Evolutionary conservation across 1,140 invertebrate genomes (phyloP).

Genomic region (Apis cerana): DNA sequence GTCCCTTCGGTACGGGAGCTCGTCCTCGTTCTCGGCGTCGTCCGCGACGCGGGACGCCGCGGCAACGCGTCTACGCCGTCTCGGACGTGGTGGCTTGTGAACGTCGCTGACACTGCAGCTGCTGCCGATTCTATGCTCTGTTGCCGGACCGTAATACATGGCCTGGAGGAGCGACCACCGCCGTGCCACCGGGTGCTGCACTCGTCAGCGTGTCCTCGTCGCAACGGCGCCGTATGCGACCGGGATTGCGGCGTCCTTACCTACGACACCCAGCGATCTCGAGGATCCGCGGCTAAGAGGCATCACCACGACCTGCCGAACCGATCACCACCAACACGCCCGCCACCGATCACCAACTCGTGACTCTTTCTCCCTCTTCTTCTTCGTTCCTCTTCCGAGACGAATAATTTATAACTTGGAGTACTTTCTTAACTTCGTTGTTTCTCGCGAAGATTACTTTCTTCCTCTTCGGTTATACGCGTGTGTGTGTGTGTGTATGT

Average conservation of each 20-base stretch:
- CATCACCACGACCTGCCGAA: constrained; percentile 60
- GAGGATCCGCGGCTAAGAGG: constrained; percentile 57
- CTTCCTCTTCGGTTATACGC: too few relatives aligned
- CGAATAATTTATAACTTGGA: not conserved
- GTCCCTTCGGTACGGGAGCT: constrained; percentile 13
- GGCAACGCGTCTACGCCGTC: constrained; percentile 33
- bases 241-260: constrained; percentile 51
- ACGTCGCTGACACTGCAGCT: constrained; percentile 62
- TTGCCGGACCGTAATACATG: constrained; percentile 63
- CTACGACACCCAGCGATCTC: constrained; percentile 60
- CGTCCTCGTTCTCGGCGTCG: constrained; percentile 54
- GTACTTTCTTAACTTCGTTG: not conserved
- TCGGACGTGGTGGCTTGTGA: constrained; percentile 47
- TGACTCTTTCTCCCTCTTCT: not conserved
- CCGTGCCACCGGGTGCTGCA: constrained; percentile 59
- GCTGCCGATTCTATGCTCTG: constrained; percentile 58
- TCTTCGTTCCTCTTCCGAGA: not conserved
- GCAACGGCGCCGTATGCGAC: constrained; percentile 37
- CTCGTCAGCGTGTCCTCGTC: constrained; percentile 65
- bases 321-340: constrained; percentile 53
- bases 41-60: constrained; percentile 46
- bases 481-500: too few relatives aligned
- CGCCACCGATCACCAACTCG: constrained; percentile 44
- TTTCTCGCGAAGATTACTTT: too few relatives aligned
- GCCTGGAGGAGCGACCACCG: constrained; percentile 64